phyloP scores from a whole-genome alignment of 53 echinoderm and acorn worm genomes.

The Arbacia lixula region DNA sequence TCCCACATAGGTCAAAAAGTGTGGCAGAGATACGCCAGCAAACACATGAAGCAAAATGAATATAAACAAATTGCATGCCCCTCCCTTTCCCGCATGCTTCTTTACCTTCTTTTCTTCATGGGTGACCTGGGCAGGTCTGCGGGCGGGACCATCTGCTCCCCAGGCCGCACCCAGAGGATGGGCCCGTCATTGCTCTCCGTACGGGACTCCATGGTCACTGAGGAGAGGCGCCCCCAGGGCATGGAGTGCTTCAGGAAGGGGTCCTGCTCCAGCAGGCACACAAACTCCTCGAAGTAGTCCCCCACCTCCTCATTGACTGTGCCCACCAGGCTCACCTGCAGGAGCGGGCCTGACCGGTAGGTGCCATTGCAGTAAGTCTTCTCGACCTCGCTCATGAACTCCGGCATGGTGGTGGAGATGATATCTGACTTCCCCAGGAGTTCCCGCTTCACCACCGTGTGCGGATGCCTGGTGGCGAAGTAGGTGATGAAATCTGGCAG shows the following conservation, averaged over 20 bases:
- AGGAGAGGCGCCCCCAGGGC: constrained; percentile 92
- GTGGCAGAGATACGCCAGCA: no score
- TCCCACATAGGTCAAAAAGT: no score
- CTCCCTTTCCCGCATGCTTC: background rate
- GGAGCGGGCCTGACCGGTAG: constrained; percentile 85
- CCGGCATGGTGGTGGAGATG: constrained; percentile 84
- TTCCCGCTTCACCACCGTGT: constrained; percentile 84
- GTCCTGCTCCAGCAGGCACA: constrained; percentile 85
- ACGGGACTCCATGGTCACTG: constrained; percentile 73
- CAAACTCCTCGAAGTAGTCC: constrained; percentile 92
- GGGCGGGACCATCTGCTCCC: constrained; percentile 98
- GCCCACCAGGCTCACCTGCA: constrained; percentile 97
- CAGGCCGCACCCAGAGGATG: constrained; percentile 96
- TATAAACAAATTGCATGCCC: no score
- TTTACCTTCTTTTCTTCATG: constrained; percentile 93
- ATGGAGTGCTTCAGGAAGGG: constrained; percentile 90
- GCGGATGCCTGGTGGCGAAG: constrained; percentile 77
- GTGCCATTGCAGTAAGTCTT: constrained; percentile 90
- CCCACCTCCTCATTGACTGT: constrained; percentile 98
- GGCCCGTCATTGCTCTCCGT: constrained; percentile 97
- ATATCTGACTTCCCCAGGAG: constrained; percentile 96
- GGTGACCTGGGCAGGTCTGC: constrained; percentile 99
- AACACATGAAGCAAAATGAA: no score
- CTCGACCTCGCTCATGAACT: constrained; percentile 79
- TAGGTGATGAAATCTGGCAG: constrained; percentile 87